Base-by-base conservation (phyloP, 1,140 invertebrate genomes). In the Drosophila cardini region DNA sequence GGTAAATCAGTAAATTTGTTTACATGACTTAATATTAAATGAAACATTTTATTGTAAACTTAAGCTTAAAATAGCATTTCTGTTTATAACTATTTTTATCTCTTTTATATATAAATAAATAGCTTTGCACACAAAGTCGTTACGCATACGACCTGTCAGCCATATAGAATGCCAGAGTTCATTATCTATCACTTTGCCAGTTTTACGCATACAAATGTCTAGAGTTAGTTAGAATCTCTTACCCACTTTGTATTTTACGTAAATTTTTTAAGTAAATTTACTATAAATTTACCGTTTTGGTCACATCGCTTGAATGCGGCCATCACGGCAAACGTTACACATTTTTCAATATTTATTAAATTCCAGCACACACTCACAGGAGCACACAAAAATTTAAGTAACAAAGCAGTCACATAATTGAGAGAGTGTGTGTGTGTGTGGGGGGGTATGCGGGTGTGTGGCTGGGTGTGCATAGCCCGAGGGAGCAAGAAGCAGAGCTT, bases 321-420 rank as follows among this genome's bases (percentile, higher is more conserved):
- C 48, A 34, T 45, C 52, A 53, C 13, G 10, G 34, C 36, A 53
- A 70, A 62, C 57, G 53, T 70, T 53, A n/a, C 26, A 56, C 58
- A 55, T 63, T 75, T 57, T 58, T 65, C 68, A 60, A 77, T 77
- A 77, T 77, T 74, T 74, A 64, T 77, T 74, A 74, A 77, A 77
- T 77, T 77, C 64, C 46, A 48, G 43, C 45, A 50, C 57, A 43
- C 52, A 8, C 15, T n/a, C n/a, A 55, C 21, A 1, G 21, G 3
- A 21, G 3, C 21, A 21, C 21, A 26, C 21, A 26, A 53, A 55
- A 52, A 52, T 52, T 13, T 21, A 34, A 52, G 48, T 52, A 48
- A 48, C 10, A 42, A 18, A 16, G 26, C 30, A 16, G 34, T 48
- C 32, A 10, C 18, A 52, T 48, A n/a, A 21, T 61, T 30, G 21